Conservation (phyloP, 2,113 vertebrate species). For the Phyllostomus discolor region DNA sequence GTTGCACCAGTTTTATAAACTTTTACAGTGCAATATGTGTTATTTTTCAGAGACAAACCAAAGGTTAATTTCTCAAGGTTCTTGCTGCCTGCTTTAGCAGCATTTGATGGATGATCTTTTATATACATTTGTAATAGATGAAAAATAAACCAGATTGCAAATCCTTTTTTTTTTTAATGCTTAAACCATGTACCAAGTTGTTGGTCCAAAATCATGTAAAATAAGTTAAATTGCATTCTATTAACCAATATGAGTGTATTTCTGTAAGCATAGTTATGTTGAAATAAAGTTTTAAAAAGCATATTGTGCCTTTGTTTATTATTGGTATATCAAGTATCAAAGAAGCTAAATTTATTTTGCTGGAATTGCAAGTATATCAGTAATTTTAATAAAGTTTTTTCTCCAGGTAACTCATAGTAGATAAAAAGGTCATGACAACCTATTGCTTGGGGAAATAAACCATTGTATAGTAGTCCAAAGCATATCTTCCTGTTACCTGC, state of each 20-base stretch:
- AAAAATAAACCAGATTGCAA: conserved; percentile 80
- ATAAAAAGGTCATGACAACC: not conserved
- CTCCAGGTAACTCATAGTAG: not conserved
- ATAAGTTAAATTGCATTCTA: conserved; percentile 84
- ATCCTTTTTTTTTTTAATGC: conserved; percentile 71
- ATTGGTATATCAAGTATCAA: not conserved
- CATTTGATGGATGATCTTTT: conserved; percentile 80
- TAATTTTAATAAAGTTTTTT: not conserved
- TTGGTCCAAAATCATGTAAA: conserved; percentile 80
- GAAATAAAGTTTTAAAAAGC: conserved; percentile 86
- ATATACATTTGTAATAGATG: conserved; percentile 83
- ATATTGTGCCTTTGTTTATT: conserved; percentile 59
- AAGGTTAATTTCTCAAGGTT: conserved; percentile 84
- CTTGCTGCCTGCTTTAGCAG: conserved; percentile 79
- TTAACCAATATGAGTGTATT: conserved; percentile 85
- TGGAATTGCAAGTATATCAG: not conserved
- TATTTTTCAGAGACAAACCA: conserved; percentile 84
- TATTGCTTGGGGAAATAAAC: not conserved
- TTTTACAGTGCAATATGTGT: conserved; percentile 85
- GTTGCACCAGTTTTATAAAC: conserved; percentile 83
- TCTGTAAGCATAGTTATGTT: conserved; percentile 85
- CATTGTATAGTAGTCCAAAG: not conserved
- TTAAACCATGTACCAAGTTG: conserved; percentile 80
- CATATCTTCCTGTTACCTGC: not conserved
- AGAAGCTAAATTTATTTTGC: not conserved